Conservation (phyloP, 2,797 vertebrate genomes). For the Anabacerthia variegaticeps region DNA sequence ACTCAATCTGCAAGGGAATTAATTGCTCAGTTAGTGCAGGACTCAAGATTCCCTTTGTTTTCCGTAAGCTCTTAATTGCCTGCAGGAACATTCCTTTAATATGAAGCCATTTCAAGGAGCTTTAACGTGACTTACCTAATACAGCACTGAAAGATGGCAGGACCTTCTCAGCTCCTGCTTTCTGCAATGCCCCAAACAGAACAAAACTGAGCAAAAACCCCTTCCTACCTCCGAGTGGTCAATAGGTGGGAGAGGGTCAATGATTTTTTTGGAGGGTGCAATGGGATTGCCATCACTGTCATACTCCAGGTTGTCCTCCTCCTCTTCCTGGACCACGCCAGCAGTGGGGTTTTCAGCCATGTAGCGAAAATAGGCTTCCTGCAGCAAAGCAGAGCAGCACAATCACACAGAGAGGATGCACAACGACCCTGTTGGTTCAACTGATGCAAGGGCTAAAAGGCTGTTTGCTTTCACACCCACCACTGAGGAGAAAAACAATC, state of each 20-base stretch:
- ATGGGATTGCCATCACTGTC: slow-evolving; percentile 98
- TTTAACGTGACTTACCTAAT: background rate
- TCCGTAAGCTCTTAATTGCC: background rate
- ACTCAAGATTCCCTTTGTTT: slow-evolving; percentile 30
- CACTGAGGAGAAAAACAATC: background rate
- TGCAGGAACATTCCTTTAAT: background rate
- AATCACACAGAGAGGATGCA: slow-evolving; percentile 43
- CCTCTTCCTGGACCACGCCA: slow-evolving; percentile 92
- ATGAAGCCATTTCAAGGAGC: background rate
- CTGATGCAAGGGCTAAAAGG: background rate
- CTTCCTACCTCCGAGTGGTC: slow-evolving; percentile 93
- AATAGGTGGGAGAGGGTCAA: slow-evolving; percentile 93
- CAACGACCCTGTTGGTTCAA: background rate
- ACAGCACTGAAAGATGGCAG: background rate
- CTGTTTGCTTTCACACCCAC: slow-evolving; percentile 44
- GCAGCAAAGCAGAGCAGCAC: slow-evolving; percentile 80
- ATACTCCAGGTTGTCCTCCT: slow-evolving; percentile 95
- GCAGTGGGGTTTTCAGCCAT: slow-evolving; percentile 99
- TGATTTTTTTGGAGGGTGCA: slow-evolving; percentile 90
- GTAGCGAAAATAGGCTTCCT: slow-evolving; percentile 99
- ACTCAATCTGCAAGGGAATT: slow-evolving; percentile 88
- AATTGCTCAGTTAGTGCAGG: slow-evolving; percentile 55
- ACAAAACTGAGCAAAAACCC: background rate
- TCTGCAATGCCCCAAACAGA: background rate
- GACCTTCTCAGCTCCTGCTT: background rate